Base-by-base conservation (phyloP, 2,888 invertebrate species). In the Halictus quadricinctus region DNA sequence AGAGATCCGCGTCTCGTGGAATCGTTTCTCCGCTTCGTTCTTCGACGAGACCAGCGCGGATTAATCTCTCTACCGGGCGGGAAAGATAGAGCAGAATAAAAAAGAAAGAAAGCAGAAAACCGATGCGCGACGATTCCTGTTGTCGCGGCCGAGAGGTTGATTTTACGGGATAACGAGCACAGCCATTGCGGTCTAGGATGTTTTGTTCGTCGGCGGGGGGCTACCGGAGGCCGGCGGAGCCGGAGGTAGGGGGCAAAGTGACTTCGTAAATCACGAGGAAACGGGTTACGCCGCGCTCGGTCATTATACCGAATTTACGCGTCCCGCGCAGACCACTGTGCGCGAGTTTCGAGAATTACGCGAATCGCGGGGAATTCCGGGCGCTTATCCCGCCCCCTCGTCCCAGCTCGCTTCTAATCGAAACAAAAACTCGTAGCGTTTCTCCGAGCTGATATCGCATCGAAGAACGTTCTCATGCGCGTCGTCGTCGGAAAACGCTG, bases 221-320 rank as follows among this genome's bases (percentile, higher is more conserved):
- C 29, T 13, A 2, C 29, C 29, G 64, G 7, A 29, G 64, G 6
- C 15, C 29, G 6, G 15, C 13, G 64, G 7, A 15, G 25, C 6
- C 54, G 1, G 54, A 25, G 25, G 60, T 13, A 25, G 60, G 91
- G 83, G 66, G 78, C 76, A 88, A 92, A 89, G 90, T 87, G 88
- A 89, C 88, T 90, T 86, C 88, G 91, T 92, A 92, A 93, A 93
- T 93, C 93, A 92, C 86, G 85, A 77, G 86, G 85, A 86, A 91
- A 88, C 88, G 91, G 88, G 88, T 90, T 69, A 41, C 69, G 85
- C 88, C 88, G 83, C 83, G 79, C 81, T 77, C 81, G 87, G 82
- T 84, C 86, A 83, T 90, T 88, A 88, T 85, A 89, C 86, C 90
- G 72, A 89, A 88, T 90, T 90, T 90, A 89, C 90, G 86, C 81